Base-by-base conservation (phyloP, 2,113 vertebrate genomes). In the Peucedramus taeniatus region DNA sequence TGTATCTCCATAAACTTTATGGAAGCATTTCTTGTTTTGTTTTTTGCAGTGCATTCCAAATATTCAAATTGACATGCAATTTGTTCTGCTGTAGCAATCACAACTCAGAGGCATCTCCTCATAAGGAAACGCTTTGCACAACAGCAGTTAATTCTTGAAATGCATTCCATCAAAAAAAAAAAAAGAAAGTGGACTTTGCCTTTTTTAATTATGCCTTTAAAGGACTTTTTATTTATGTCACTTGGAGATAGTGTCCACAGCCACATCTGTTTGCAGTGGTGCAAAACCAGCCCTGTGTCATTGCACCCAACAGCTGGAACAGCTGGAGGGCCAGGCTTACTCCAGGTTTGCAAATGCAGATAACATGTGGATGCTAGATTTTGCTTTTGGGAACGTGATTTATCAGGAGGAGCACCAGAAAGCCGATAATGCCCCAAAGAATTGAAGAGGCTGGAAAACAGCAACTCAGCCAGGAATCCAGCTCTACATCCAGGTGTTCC, bases 41-140 rank as follows among this genome's bases (percentile, higher is more conserved):
- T 91, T 79, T 49, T 64, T 40, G 24, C n/a, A 10, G 7, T 39
- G 27, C 49, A 40, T 47, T 87, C 60, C 56, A 71, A n/a, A 42
- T 18, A 51, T 15, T 57, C 50, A 26, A 76, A 90, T 0, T 37
- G 30, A 76, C 19, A 27, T 15, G n/a, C 30, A 40, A 35, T 63
- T 96, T 74, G 22, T 71, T 90, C 81, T 3, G 3, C 49, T 26
- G 7, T 2, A 49, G 16, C 61, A 65, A 53, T 61, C 45, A 94
- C 94, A 95, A 94, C 89, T 85, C 91, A 86, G 66, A 96, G 90
- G 71, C 78, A 70, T 35, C 87, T 89, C 87, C 83, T 91, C 31
- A 30, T 10, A 42, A 28, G 33, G 45, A 83, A 88, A 24, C 12
- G 56, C 69, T 61, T 45, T 56, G 14, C 37, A 54, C 19, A 31